phyloP scores from a whole-genome alignment of 2,113 vertebrate genomes.

The Ranitomeya variabilis region DNA sequence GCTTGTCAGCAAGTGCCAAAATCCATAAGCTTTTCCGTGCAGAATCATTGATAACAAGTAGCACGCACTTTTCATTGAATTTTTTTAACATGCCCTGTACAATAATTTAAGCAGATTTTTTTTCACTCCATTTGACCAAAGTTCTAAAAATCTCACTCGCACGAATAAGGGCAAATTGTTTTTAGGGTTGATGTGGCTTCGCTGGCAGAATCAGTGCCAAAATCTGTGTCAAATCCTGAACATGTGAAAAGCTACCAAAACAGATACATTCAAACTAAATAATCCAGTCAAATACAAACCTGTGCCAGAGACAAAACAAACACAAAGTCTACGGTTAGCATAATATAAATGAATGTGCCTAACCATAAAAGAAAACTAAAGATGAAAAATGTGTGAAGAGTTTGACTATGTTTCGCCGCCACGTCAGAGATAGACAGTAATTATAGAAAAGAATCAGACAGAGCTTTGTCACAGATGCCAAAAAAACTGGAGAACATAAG shows the following conservation, averaged over 20 bases:
- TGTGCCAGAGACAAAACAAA: background rate
- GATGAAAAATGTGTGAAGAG: background rate
- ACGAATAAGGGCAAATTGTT: no score
- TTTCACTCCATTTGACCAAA: no score
- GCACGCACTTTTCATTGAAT: no score
- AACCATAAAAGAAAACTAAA: background rate
- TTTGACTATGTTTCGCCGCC: background rate
- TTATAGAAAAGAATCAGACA: conserved; percentile 26
- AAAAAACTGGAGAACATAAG: conserved; percentile 27
- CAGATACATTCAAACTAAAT: background rate
- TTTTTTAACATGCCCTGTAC: no score
- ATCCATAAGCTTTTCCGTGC: no score
- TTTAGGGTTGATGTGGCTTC: no score
- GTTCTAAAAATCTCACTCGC: no score
- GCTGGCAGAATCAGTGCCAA: no score
- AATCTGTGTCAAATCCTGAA: no score
- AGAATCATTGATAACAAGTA: no score
- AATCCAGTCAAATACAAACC: background rate
- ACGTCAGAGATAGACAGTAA: conserved; percentile 15
- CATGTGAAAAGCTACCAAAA: background rate
- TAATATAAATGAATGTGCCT: background rate
- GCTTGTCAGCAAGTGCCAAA: no score
- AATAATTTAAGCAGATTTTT: no score
- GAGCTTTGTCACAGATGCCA: conserved; percentile 43
- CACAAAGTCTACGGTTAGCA: background rate